These are phyloP conservation scores for Macrobrachium nipponense DNA, from an alignment of 1,140 invertebrate species.

Conservation along the genomic window DNA sequence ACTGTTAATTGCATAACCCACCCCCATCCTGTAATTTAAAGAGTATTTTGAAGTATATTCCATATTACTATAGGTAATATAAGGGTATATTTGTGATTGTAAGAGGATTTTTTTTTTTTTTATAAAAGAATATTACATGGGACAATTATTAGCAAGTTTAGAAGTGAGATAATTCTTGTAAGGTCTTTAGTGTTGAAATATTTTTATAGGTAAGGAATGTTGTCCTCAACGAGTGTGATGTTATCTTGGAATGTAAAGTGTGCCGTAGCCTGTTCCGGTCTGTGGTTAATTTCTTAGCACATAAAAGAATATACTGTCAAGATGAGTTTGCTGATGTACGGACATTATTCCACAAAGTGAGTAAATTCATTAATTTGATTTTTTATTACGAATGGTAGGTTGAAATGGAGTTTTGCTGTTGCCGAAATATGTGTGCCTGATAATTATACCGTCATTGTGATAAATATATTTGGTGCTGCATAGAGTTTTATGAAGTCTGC, in stretches of 20 bases:
- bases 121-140: not conserved
- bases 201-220: constrained; percentile 76
- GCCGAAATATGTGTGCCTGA: not conserved
- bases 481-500: not conserved
- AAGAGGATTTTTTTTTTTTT: too few relatives aligned
- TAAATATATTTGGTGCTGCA: not conserved
- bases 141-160: not conserved
- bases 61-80: too few relatives aligned
- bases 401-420: not conserved
- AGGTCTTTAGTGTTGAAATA: not conserved
- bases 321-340: constrained; percentile 68
- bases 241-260: constrained; percentile 86
- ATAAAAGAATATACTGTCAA: constrained; percentile 83
- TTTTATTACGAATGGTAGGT: not conserved
- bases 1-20: too few relatives aligned
- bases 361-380: not conserved
- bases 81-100: too few relatives aligned
- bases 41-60: too few relatives aligned
- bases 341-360: constrained; percentile 53
- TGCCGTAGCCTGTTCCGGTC: constrained; percentile 87
- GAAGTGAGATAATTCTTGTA: not conserved
- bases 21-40: too few relatives aligned
- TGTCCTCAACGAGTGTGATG: constrained; percentile 82
- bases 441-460: too few relatives aligned
- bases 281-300: constrained; percentile 84